Percentiles rank a stretch among this genome's conserved stretches.
Conservation (phyloP, 1,140 invertebrate genomes). For the Dendrolimus punctatus region DNA sequence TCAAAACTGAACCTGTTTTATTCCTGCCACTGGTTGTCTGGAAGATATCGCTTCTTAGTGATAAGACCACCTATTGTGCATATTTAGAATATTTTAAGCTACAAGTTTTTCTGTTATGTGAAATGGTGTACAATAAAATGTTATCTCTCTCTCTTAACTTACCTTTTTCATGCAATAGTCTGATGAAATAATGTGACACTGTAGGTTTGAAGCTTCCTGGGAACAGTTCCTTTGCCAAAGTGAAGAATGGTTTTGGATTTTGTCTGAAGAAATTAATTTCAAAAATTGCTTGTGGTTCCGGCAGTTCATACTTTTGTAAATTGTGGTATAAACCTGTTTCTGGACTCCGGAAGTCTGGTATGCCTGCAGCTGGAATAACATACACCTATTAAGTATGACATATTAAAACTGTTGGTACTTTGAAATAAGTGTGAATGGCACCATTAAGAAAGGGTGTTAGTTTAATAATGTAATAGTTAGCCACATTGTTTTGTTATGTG, state of each 20-base stretch:
- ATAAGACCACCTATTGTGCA: no score
- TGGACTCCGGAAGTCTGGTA: constrained; percentile 94
- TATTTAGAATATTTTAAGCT: no score
- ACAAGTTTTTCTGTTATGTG: no score
- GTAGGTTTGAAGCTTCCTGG: constrained; percentile 89
- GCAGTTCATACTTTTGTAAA: constrained; percentile 92
- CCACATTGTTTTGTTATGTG: no score
- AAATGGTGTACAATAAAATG: no score
- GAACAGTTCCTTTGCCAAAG: constrained; percentile 88
- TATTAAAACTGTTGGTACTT: constrained; percentile 3
- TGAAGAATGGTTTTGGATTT: constrained; percentile 91
- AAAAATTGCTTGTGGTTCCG: constrained; percentile 96
- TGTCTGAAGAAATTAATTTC: constrained; percentile 87
- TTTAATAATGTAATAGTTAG: no score
- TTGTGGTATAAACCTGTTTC: constrained; percentile 94
- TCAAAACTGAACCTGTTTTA: no score
- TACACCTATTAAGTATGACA: constrained; percentile 1
- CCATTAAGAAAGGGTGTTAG: no score
- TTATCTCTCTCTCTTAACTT: constrained; percentile 6
- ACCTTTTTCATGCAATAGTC: constrained; percentile 84
- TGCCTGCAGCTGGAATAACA: constrained; percentile 86
- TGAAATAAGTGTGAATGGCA: no score
- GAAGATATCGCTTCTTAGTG: no score
- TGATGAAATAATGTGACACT: constrained; percentile 87
- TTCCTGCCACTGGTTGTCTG: no score